Conservation (phyloP, 1,140 invertebrate genomes). For the Cotesia typhae region DNA sequence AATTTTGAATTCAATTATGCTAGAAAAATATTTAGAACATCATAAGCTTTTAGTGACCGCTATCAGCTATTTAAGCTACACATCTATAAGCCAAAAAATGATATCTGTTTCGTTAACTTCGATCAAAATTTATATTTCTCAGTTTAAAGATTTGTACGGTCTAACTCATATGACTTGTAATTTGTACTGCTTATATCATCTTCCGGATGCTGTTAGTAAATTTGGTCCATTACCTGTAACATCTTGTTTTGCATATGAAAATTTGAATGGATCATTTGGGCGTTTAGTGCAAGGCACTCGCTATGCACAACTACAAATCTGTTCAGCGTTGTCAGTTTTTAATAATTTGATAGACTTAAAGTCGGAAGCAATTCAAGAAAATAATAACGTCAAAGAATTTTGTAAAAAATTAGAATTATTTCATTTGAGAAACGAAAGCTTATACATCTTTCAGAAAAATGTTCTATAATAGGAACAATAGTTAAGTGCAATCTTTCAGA, state of each 20-base stretch:
- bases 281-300: constrained; percentile 39
- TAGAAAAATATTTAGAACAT: constrained; percentile 8
- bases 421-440: neutral
- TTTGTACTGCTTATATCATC: constrained; percentile 3
- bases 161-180: constrained; percentile 7
- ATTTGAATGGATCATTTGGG: constrained; percentile 38
- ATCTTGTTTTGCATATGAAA: constrained; percentile 39
- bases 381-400: neutral
- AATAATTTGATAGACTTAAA: neutral
- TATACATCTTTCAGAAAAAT: too few relatives aligned
- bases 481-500: too few relatives aligned
- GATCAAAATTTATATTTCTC: constrained; percentile 7
- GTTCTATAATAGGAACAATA: too few relatives aligned
- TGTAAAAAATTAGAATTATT: neutral
- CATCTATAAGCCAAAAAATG: constrained; percentile 1
- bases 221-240: neutral
- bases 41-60: neutral
- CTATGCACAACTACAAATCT: constrained; percentile 32
- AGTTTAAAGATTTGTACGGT: constrained; percentile 5
- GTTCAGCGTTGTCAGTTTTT: constrained; percentile 11
- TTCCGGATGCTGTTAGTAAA: constrained; percentile 1
- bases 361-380: neutral
- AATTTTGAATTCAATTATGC: too few relatives aligned
- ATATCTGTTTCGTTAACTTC: neutral
- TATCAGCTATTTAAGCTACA: neutral